A percentile compares a stretch with the other conserved stretches of the same genome.
These are phyloP conservation scores for Crotalus tigris DNA, from an alignment of 2,113 vertebrate species.

Conservation along the genomic window DNA sequence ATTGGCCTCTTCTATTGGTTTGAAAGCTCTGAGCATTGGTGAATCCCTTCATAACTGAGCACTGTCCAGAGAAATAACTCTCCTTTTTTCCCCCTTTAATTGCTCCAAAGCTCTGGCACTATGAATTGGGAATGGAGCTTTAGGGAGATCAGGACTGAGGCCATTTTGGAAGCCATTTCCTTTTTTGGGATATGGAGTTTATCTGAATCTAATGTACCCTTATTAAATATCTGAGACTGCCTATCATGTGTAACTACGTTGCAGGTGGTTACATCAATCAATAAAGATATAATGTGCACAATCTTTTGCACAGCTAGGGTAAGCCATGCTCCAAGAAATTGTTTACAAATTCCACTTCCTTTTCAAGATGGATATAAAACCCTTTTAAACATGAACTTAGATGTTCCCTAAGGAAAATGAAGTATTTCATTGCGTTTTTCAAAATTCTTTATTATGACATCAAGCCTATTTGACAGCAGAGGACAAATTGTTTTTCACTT, in stretches of 20 bases:
- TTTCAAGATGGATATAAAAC: background rate
- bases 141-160: background rate
- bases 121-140: background rate
- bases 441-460: constrained; percentile 46
- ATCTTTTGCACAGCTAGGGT: background rate
- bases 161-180: background rate
- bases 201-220: background rate
- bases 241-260: background rate
- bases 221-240: background rate
- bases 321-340: background rate
- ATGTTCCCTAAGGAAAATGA: constrained; percentile 22
- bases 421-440: constrained; percentile 47
- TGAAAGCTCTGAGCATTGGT: background rate
- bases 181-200: background rate
- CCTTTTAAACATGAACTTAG: background rate
- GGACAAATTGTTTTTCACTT: constrained; percentile 56
- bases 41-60: background rate
- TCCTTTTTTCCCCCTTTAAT: background rate
- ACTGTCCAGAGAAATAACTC: background rate
- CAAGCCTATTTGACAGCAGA: constrained; percentile 48
- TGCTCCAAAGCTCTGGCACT: background rate
- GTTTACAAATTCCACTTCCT: background rate
- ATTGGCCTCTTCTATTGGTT: background rate
- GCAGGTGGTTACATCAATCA: background rate
- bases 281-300: background rate